These are phyloP conservation scores for Adineta ricciae DNA, from an alignment of 2,888 invertebrate genomes.

Conservation along the genomic window DNA sequence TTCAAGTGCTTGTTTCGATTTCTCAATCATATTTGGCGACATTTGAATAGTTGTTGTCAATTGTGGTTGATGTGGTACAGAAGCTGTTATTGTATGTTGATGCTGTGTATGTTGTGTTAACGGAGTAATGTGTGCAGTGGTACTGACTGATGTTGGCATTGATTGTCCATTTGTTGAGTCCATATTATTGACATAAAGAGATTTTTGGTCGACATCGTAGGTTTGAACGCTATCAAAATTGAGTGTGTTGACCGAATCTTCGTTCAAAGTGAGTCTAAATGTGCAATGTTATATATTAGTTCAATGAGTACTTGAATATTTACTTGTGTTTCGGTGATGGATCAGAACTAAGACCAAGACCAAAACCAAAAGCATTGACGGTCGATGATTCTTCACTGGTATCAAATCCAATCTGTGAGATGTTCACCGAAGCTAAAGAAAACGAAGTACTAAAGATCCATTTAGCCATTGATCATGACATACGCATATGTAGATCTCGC, in stretches of 20 bases:
- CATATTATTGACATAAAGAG: not conserved
- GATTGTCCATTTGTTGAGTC: not conserved
- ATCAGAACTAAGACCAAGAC: not conserved
- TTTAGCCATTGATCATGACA: not conserved
- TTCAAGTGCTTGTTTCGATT: not conserved
- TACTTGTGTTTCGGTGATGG: not conserved
- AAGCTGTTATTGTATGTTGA: not conserved
- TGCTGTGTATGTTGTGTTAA: not conserved
- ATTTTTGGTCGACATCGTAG: not conserved
- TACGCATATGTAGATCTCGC: not conserved
- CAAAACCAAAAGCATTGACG: not conserved
- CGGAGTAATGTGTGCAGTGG: not conserved
- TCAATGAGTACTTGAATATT: too few species aligned
- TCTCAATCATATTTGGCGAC: not conserved
- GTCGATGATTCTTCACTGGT: not conserved
- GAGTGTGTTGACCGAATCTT: not conserved
- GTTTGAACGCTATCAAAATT: slow-evolving; percentile 8
- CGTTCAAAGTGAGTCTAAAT: not conserved
- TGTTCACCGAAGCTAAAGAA: not conserved
- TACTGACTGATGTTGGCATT: not conserved
- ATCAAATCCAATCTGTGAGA: not conserved
- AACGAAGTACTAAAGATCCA: not conserved
- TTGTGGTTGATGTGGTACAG: not conserved
- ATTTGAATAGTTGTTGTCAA: not conserved
- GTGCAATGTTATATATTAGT: too few species aligned